phyloP scores from a whole-genome alignment of 1,140 invertebrate genomes.

The Homarus americanus region DNA sequence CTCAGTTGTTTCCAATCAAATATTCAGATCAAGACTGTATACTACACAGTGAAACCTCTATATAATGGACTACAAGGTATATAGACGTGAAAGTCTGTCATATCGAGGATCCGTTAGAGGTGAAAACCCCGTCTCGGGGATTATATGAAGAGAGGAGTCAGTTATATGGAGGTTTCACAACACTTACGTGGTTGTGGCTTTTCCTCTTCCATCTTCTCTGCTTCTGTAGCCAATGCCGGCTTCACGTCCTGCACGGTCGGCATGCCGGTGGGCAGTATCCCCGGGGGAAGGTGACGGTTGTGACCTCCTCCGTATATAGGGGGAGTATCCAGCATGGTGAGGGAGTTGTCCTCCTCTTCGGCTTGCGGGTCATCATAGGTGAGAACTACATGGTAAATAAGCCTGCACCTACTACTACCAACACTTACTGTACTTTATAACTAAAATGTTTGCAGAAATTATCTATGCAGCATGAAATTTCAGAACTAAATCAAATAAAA shows the following conservation, averaged over 20 bases:
- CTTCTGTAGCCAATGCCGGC: conserved; percentile 89
- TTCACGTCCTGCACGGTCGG: conserved; percentile 97
- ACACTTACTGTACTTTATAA: background rate
- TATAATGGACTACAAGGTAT: too few relatives aligned
- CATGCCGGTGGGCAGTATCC: conserved; percentile 93
- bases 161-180: too few relatives aligned
- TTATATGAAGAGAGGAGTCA: too few relatives aligned
- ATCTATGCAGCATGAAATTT: background rate
- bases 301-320: conserved; percentile 84
- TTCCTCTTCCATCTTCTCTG: conserved; percentile 81
- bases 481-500: background rate
- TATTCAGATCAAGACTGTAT: too few relatives aligned
- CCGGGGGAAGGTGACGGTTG: conserved; percentile 92
- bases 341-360: conserved; percentile 94
- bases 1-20: too few relatives aligned
- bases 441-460: background rate
- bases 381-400: conserved; percentile 97
- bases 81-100: too few relatives aligned
- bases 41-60: too few relatives aligned
- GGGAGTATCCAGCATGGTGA: conserved; percentile 79
- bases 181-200: conserved; percentile 76
- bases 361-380: conserved; percentile 97
- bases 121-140: too few relatives aligned
- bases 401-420: conserved; percentile 75
- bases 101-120: too few relatives aligned